These are phyloP conservation scores for Galeopsomyia nigrocyanea DNA, from an alignment of 2,888 invertebrate species.

Conservation along the genomic window DNA sequence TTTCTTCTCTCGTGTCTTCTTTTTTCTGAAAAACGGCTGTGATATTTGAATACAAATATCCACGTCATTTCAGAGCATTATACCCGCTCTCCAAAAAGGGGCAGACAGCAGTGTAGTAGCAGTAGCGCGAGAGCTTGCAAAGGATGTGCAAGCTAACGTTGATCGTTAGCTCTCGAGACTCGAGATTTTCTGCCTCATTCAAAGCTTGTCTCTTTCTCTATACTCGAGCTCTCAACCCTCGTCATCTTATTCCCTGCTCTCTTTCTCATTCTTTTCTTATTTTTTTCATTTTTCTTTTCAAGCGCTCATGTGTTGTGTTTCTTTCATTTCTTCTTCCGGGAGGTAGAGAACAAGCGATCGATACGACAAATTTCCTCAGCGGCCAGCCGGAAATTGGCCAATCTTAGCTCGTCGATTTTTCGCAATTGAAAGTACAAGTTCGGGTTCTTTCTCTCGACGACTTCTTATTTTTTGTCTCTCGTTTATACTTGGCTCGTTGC, in stretches of 20 bases:
- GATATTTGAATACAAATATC: too few relatives aligned
- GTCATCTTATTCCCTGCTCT: constrained; percentile 40
- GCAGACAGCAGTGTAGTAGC: too few relatives aligned
- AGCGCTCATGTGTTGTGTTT: not conserved
- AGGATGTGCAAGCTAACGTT: constrained; percentile 6
- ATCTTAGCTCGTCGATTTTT: constrained; percentile 48
- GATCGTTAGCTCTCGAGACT: constrained; percentile 23
- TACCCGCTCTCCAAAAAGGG: too few relatives aligned
- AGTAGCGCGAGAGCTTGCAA: not conserved
- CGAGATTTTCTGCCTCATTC: not conserved
- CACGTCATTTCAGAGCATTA: too few relatives aligned
- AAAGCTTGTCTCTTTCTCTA: constrained; percentile 14
- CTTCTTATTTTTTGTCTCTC: constrained; percentile 3
- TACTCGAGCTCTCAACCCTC: constrained; percentile 6
- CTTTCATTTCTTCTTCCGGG: constrained; percentile 13
- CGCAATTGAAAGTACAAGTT: constrained; percentile 41
- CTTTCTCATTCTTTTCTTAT: constrained; percentile 9
- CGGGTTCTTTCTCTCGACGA: not conserved
- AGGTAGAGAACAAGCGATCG: constrained; percentile 18
- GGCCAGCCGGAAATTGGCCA: constrained; percentile 56
- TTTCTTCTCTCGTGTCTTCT: too few relatives aligned
- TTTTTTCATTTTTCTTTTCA: constrained; percentile 2
- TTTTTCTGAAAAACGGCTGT: too few relatives aligned
- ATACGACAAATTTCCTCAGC: constrained; percentile 47
- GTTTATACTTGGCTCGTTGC: constrained; percentile 20